These are phyloP conservation scores for Naja naja DNA, from an alignment of 2,113 vertebrate species.

Conservation along the genomic window DNA sequence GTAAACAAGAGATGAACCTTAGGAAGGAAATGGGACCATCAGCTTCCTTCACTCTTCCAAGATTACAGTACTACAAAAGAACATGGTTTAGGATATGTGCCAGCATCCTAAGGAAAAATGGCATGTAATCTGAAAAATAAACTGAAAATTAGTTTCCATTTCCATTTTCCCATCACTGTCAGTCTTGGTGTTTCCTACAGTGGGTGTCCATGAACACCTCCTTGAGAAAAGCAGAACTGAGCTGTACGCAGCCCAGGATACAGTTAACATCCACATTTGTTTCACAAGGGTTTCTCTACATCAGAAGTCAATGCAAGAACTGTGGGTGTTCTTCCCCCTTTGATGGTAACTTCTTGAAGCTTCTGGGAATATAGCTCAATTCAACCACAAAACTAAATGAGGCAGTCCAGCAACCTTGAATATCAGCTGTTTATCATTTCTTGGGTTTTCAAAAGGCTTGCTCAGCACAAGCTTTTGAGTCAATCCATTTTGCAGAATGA, in stretches of 20 bases:
- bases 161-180: constrained; percentile 62
- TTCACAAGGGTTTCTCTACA: constrained; percentile 49
- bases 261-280: constrained; percentile 45
- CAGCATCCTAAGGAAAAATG: constrained; percentile 81
- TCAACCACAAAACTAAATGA: constrained; percentile 49
- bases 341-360: constrained; percentile 47
- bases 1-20: constrained; percentile 69
- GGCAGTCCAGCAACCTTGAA: neutral
- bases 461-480: constrained; percentile 24
- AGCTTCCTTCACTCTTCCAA: constrained; percentile 78
- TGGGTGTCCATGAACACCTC: constrained; percentile 73
- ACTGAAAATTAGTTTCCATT: constrained; percentile 78
- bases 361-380: constrained; percentile 31
- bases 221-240: constrained; percentile 34
- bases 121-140: constrained; percentile 85
- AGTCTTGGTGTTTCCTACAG: constrained; percentile 53
- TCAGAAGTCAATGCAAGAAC: constrained; percentile 52
- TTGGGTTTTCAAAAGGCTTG: constrained; percentile 47
- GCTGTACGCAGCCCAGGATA: constrained; percentile 54
- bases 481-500: constrained; percentile 11
- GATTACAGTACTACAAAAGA: constrained; percentile 76
- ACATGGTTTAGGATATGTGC: constrained; percentile 78
- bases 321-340: constrained; percentile 25
- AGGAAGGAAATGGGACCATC: constrained; percentile 70
- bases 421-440: constrained; percentile 44